Evolutionary conservation across 2,113 vertebrate genomes (phyloP), one percentile per base, ranked within the genome.

Genomic region (Promerops cafer): DNA sequence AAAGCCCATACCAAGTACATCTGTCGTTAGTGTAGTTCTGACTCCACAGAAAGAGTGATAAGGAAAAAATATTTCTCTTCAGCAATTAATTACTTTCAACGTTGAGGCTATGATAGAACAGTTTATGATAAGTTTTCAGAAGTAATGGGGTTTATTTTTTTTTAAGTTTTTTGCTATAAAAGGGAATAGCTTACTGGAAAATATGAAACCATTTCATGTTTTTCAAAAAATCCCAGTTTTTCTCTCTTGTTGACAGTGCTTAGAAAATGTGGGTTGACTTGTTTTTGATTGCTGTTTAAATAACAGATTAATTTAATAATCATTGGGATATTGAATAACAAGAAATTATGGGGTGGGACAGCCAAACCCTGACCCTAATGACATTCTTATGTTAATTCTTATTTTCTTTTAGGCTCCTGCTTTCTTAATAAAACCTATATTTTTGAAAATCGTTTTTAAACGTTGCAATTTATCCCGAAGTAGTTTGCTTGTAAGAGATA

Each of bases 261-360:
- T 94, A 97, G 84, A 97, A 98, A 97, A 98, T 96, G 96, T 88
- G 96, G 96, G 92, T 95, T 96, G 88, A 96, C 96, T 96, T 97
- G 96, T 87, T 98, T 98, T 96, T 70, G 88, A 96, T 96, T 96
- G 94, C 94, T 97, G 96, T 97, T 98, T 96, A 97, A 98, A 93
- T 98, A 97, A 96, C 96, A 98, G 97, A 98, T 98, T 98, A 98
- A 98, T 98, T 97, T 98, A 98, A 98, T 98, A 98, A 98, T 98
- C 88, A 54, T 83, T 96, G 90, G 92, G 89, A 94, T 98, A 98
- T 98, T 94, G 97, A 96, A 98, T 98, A 94, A 96, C 97, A 89
- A 98, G 45, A 98, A 98, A 98, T 97, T 97, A 98, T 94, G 89
- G 97, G 81, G 87, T 94, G 74, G 54, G 33, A 54, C 50, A 82